Evolutionary conservation across 2,888 invertebrate species (phyloP), one percentile per base, ranked within the genome.

Genomic region (Drosophila barbarae): DNA sequence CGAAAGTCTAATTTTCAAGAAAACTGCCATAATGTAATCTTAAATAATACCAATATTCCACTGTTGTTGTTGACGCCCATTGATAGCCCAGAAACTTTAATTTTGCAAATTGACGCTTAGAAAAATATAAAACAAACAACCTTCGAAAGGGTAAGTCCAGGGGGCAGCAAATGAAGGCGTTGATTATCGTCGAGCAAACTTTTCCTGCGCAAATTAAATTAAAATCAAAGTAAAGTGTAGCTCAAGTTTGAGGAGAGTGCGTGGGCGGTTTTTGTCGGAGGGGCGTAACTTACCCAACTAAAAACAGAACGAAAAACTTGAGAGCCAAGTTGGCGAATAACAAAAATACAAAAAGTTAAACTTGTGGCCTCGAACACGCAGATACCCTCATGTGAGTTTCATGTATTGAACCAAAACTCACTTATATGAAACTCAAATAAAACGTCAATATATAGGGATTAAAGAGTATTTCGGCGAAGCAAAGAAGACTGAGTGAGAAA

Each of bases 151-250:
- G 41, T 38, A 18, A 35, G 36, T n/a, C 34, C 38, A 30, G 47
- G 15, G 49, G 38, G 15, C 35, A 21, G 41, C 44, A 44, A 59
- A 18, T 32, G 36, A 35, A 50, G 49, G 47, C 54, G 54, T 66
- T 55, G 36, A 50, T 65, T 66, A 56, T 35, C 36, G 46, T 46
- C 35, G 32, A 26, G 41, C 50, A 56, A 74, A 67, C 73, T 64
- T 55, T 61, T 73, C 47, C 44, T 52, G 53, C 28, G 55, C 61
- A 74, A 77, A 74, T 69, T 72, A 44, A 74, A 72, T 72, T 64
- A 69, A 72, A 77, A 61, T 73, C 64, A 59, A 71, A 64, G 55
- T 46, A 54, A 54, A 67, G 53, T 56, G 38, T 28, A 18, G 30
- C 54, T 6, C 18, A 13, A 34, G 35, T 32, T 52, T 21, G 32